These are phyloP conservation scores for Noctilio leporinus DNA, from an alignment of 2,113 vertebrate genomes.

Conservation along the genomic window DNA sequence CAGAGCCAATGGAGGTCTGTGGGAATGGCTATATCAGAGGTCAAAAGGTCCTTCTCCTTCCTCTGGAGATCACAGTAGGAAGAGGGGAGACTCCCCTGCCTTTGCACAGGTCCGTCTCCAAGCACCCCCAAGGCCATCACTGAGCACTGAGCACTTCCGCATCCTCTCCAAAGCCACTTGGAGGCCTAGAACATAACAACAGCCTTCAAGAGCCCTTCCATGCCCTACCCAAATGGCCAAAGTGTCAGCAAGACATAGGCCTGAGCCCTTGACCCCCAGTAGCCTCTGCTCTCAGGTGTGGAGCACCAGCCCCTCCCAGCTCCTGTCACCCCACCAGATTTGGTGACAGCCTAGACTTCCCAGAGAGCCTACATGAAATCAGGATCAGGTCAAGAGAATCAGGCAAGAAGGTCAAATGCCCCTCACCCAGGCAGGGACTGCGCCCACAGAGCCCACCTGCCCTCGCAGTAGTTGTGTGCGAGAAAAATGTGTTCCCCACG, in stretches of 20 bases:
- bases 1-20: background rate
- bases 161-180: background rate
- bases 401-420: background rate
- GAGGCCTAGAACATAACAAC: background rate
- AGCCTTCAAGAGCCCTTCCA: background rate
- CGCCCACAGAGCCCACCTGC: background rate
- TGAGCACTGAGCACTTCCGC: background rate
- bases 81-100: background rate
- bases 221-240: background rate
- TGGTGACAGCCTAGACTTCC: background rate
- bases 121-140: accelerated
- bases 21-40: too few relatives aligned
- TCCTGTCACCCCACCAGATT: background rate
- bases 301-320: accelerated
- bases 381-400: background rate
- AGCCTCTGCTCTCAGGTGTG: background rate
- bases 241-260: background rate
- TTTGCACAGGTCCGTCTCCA: background rate
- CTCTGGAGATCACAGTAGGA: background rate
- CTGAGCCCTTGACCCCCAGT: background rate
- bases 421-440: background rate
- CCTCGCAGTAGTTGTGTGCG: background rate
- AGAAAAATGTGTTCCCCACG: background rate
- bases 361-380: background rate
- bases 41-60: background rate